Conservation (phyloP, 2,797 vertebrate genomes). For the Anisognathus igniventris region DNA sequence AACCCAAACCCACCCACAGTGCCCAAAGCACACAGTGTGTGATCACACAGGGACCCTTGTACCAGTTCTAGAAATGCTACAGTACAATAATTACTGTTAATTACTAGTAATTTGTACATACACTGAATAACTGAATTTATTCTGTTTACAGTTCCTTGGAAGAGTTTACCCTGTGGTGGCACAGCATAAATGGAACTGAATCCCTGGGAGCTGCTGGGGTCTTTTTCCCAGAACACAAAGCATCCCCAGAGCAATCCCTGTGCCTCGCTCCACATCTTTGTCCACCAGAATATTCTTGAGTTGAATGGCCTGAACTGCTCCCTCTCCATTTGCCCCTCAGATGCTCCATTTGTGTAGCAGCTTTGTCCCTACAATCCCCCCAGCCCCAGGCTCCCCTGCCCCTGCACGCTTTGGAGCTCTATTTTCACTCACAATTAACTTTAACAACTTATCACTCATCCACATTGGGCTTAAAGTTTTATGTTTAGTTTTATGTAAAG, state of each 20-base stretch:
- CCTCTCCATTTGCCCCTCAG: not conserved
- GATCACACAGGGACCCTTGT: not conserved
- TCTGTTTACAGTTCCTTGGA: not conserved
- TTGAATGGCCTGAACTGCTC: not conserved
- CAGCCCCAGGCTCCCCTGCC: not conserved
- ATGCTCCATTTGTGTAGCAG: not conserved
- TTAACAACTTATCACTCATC: conserved; percentile 61
- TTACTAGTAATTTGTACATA: too few relatives aligned
- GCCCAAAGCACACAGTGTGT: not conserved
- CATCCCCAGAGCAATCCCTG: not conserved
- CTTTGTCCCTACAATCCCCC: not conserved
- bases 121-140: not conserved
- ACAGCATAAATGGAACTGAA: not conserved
- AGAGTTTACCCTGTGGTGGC: not conserved
- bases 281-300: not conserved
- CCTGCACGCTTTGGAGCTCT: not conserved
- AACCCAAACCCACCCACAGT: not conserved
- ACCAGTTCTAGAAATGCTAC: not conserved
- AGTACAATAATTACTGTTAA: not conserved
- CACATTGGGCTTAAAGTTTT: conserved; percentile 55
- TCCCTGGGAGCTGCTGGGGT: fast-evolving
- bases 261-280: not conserved
- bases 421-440: conserved; percentile 59
- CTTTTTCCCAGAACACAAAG: not conserved
- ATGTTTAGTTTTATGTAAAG: conserved; percentile 56